Conservation (phyloP, 2,888 invertebrate genomes). For the Rosalia funebris region DNA sequence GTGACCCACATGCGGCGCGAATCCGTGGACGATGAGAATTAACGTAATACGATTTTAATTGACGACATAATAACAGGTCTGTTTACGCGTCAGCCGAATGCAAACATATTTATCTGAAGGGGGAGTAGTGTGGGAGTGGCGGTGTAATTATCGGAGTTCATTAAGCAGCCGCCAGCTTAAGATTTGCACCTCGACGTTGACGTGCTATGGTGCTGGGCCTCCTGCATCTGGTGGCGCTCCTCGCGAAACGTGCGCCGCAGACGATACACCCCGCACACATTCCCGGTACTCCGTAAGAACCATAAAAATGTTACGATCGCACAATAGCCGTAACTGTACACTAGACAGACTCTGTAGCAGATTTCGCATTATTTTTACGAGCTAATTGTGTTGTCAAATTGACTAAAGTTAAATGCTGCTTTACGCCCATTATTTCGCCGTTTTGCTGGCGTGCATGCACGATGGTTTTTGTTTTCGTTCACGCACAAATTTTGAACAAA, state of each 20-base stretch:
- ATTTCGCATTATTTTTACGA: constrained; percentile 61
- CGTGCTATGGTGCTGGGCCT: neutral
- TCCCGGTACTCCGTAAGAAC: constrained; percentile 54
- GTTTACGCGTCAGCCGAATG: constrained; percentile 55
- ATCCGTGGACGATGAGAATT: constrained; percentile 43
- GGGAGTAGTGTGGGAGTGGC: constrained; percentile 53
- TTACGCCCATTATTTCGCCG: constrained; percentile 51
- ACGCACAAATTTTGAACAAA: constrained; percentile 21
- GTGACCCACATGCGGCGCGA: constrained; percentile 48
- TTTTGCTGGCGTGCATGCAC: constrained; percentile 40
- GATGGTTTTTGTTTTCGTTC: constrained; percentile 31
- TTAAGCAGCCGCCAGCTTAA: constrained; percentile 38
- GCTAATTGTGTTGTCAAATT: constrained; percentile 63
- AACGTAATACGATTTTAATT: constrained; percentile 59
- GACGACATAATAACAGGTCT: constrained; percentile 59
- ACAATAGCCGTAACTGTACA: constrained; percentile 63
- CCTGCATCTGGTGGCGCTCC: constrained; percentile 4
- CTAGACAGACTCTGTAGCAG: constrained; percentile 61
- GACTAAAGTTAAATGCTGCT: constrained; percentile 53
- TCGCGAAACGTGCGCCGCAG: constrained; percentile 21
- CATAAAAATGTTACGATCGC: constrained; percentile 63
- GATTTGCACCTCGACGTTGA: constrained; percentile 31
- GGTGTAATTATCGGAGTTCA: constrained; percentile 53
- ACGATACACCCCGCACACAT: constrained; percentile 18
- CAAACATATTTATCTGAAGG: constrained; percentile 56